phyloP scores from a whole-genome alignment of 2,113 vertebrate genomes.

The Turnix velox region DNA sequence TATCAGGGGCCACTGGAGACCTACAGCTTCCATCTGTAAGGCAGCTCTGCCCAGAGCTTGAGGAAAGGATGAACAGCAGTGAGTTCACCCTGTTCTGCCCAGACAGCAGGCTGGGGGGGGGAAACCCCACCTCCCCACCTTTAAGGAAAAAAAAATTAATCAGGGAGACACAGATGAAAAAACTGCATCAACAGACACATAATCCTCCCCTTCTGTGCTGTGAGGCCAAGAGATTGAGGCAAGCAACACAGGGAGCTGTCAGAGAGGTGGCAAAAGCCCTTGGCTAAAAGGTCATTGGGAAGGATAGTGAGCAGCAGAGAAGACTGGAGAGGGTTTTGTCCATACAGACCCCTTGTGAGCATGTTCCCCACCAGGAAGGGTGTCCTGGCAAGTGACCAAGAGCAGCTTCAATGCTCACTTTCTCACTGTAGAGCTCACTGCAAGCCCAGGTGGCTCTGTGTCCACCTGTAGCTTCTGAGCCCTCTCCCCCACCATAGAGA shows the following conservation, averaged over 20 bases:
- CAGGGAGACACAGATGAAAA: background rate
- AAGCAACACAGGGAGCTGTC: background rate
- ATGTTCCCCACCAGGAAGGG: background rate
- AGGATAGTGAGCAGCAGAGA: background rate
- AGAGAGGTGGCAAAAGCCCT: background rate
- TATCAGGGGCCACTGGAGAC: background rate
- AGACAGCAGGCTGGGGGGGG: background rate
- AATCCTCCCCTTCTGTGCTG: background rate
- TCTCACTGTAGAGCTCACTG: fast-evolving
- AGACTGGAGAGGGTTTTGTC: fast-evolving
- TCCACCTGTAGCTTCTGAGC: fast-evolving
- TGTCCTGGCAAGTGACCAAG: background rate
- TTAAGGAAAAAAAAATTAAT: background rate
- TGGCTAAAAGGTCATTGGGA: background rate
- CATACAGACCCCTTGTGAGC: background rate
- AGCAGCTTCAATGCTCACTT: background rate
- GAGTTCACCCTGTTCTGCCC: background rate
- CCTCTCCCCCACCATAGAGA: background rate
- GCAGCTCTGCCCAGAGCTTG: background rate
- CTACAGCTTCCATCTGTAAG: background rate
- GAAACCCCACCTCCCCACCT: background rate
- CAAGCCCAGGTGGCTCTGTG: fast-evolving
- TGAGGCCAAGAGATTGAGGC: background rate
- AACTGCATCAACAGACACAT: fast-evolving
- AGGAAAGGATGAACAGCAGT: background rate